Evolutionary conservation across 2,797 vertebrate species (phyloP).

Genomic region (Thamnophis elegans): DNA sequence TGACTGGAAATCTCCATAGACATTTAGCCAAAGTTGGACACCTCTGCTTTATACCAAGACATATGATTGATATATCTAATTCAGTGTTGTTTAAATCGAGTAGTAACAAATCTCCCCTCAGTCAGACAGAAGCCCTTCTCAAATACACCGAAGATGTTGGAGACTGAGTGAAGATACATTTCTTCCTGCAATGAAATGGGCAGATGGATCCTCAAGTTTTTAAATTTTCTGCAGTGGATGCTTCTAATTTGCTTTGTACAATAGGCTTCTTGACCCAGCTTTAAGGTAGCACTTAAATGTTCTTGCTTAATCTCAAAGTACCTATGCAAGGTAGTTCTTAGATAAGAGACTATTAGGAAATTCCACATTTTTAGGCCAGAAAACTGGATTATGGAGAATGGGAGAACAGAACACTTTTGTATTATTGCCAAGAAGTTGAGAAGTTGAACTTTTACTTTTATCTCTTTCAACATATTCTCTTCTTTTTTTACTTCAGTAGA

Average conservation of each 20-base stretch:
- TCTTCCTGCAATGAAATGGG: not conserved
- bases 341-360: not conserved
- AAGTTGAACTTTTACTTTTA: not conserved
- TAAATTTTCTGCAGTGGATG: not conserved
- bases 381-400: not conserved
- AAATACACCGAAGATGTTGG: not conserved
- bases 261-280: not conserved
- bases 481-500: not conserved
- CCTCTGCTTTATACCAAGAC: not conserved
- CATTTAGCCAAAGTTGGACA: no score
- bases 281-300: not conserved
- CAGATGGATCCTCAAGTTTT: not conserved
- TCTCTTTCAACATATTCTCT: not conserved
- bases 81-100: not conserved
- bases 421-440: not conserved
- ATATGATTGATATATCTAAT: not conserved
- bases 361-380: not conserved
- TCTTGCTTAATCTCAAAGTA: not conserved
- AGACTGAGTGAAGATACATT: not conserved
- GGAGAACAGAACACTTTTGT: not conserved
- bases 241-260: not conserved
- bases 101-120: not conserved
- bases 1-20: no score
- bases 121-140: not conserved
- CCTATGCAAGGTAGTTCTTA: not conserved